phyloP scores from a whole-genome alignment of 2,113 vertebrate genomes.

The Megalops atlanticus region DNA sequence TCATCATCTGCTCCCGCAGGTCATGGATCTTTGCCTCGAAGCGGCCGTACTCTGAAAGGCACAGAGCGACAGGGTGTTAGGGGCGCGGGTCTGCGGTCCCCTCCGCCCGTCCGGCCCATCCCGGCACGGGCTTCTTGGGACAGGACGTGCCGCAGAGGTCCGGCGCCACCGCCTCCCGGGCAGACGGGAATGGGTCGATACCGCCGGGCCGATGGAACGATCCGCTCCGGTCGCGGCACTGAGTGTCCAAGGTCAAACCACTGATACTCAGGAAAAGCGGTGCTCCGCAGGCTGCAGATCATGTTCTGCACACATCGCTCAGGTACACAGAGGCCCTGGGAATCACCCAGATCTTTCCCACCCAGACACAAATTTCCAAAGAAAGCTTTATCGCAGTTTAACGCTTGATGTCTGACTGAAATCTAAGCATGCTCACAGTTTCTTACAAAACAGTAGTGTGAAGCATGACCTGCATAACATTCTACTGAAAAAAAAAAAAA shows the following conservation, averaged over 20 bases:
- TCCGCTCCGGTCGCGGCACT: background rate
- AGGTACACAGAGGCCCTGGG: too few relatives aligned
- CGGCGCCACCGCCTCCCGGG: background rate
- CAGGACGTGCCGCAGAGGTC: background rate
- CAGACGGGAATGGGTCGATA: background rate
- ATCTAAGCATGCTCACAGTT: background rate
- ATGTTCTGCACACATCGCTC: too few relatives aligned
- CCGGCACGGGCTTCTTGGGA: background rate
- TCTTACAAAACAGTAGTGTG: background rate
- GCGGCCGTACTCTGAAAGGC: conserved; percentile 86
- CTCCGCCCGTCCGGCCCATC: background rate
- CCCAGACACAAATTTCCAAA: background rate
- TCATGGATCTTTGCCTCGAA: conserved; percentile 99
- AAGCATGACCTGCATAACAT: background rate
- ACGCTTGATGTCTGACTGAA: background rate
- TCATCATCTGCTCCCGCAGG: conserved; percentile 99
- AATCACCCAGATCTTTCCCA: background rate
- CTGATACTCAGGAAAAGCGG: background rate
- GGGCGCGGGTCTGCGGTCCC: too few relatives aligned
- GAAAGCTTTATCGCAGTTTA: background rate
- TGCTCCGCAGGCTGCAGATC: too few relatives aligned
- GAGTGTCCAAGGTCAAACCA: background rate
- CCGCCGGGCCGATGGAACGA: background rate
- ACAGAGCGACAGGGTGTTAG: conserved; percentile 31
- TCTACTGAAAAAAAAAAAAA: background rate